Evolutionary conservation across 2,113 vertebrate species (phyloP).

Genomic region (Zosterops hypoxanthus): DNA sequence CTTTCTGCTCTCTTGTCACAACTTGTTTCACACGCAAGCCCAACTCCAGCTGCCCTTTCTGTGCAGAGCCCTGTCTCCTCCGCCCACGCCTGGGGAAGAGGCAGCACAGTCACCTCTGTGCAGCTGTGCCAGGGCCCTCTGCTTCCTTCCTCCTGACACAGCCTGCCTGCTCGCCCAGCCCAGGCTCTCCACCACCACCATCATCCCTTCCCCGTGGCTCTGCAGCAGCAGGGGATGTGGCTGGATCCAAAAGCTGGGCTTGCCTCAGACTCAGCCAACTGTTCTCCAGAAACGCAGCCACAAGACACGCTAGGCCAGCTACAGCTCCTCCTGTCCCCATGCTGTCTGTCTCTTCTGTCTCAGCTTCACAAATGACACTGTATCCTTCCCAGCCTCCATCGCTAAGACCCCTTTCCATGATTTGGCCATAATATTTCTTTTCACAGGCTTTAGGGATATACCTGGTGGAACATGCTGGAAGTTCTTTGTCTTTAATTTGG

Average conservation of each 20-base stretch:
- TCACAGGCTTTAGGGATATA: not conserved
- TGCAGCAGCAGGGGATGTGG: too few relatives aligned
- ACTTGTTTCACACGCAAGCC: not conserved
- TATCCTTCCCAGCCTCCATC: too few relatives aligned
- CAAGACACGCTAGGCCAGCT: accelerated
- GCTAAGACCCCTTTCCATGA: accelerated
- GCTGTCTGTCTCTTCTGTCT: not conserved
- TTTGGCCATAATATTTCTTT: not conserved
- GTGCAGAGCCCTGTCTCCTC: too few relatives aligned
- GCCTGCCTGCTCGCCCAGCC: accelerated
- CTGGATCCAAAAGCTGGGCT: not conserved
- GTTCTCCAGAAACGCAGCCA: not conserved
- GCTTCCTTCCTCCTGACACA: not conserved
- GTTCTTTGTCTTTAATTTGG: not conserved
- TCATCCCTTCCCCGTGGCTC: not conserved
- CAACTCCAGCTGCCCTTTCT: not conserved
- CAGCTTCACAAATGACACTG: not conserved
- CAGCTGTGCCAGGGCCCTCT: accelerated
- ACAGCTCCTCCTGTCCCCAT: not conserved
- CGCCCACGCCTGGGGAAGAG: accelerated
- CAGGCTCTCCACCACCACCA: accelerated
- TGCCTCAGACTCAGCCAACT: not conserved
- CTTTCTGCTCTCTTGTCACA: not conserved
- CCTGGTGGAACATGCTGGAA: not conserved
- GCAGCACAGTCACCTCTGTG: accelerated